Evolutionary conservation across 1,140 invertebrate genomes (phyloP).

Genomic region (Ganaspis sp.): DNA sequence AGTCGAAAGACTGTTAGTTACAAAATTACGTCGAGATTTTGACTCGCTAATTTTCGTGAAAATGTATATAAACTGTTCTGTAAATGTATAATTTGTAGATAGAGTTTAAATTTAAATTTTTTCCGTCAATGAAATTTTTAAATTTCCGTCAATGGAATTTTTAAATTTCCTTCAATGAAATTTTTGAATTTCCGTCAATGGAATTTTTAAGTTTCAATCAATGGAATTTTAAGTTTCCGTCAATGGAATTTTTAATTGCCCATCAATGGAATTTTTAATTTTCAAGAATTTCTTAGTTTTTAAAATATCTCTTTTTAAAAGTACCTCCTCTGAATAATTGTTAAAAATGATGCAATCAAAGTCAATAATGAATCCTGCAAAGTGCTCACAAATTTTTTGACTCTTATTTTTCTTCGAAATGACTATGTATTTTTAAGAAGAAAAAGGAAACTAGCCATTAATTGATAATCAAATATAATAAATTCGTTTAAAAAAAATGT

Average conservation of each 20-base stretch:
- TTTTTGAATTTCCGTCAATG: too few species aligned
- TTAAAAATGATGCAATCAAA: constrained; percentile 13
- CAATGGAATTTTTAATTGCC: too few species aligned
- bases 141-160: too few species aligned
- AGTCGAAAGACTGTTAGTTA: not conserved
- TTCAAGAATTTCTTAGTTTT: not conserved
- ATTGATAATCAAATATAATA: constrained; percentile 20
- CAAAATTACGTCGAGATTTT: not conserved
- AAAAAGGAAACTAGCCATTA: constrained; percentile 5
- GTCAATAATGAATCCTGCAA: constrained; percentile 17
- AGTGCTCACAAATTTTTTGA: not conserved
- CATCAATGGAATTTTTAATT: too few species aligned
- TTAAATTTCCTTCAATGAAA: too few species aligned
- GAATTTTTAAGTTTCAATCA: too few species aligned
- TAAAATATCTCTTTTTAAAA: too few species aligned
- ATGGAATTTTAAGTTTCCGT: too few species aligned
- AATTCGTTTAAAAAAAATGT: not conserved
- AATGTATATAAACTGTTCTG: not conserved
- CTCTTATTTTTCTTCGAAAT: not conserved
- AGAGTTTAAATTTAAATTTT: not conserved
- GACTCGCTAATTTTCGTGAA: not conserved
- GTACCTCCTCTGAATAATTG: not conserved
- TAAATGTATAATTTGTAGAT: not conserved
- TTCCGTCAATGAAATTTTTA: too few species aligned
- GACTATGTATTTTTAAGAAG: not conserved